Percentiles rank a stretch among this genome's conserved stretches.
Evolutionary conservation across 2,113 vertebrate genomes (phyloP).

Genomic region (Stegastes partitus): DNA sequence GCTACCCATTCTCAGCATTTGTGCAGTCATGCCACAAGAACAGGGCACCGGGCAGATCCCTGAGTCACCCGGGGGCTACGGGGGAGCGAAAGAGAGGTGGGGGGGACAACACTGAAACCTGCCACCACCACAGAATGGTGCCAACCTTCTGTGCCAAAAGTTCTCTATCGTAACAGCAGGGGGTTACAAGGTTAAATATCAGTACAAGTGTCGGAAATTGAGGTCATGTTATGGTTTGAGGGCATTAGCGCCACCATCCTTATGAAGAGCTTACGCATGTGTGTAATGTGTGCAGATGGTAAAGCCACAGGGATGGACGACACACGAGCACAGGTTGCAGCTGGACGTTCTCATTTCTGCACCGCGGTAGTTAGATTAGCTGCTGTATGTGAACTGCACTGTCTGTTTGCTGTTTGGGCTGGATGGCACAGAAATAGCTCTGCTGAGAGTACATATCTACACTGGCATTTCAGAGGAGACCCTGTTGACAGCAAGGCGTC

Average conservation of each 20-base stretch:
- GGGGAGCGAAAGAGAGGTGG: constrained; percentile 24
- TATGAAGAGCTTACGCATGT: constrained; percentile 25
- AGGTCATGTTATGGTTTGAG: constrained; percentile 47
- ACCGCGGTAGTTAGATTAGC: not conserved
- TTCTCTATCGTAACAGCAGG: constrained; percentile 1
- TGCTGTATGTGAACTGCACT: constrained; percentile 2
- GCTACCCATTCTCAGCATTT: constrained; percentile 75
- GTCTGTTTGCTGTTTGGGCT: constrained; percentile 10
- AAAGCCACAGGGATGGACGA: constrained; percentile 33
- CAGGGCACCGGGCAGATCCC: constrained; percentile 43
- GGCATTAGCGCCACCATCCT: constrained; percentile 10
- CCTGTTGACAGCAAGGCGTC: not conserved
- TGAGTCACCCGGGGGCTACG: constrained; percentile 48
- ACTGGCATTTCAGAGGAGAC: constrained; percentile 9
- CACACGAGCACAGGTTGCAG: constrained; percentile 34
- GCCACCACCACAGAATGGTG: constrained; percentile 46
- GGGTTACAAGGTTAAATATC: constrained; percentile 57
- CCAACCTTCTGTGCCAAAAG: constrained; percentile 55
- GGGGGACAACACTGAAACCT: constrained; percentile 44
- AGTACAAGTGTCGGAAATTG: constrained; percentile 35
- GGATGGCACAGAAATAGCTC: constrained; percentile 32
- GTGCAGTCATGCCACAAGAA: constrained; percentile 69
- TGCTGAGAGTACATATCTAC: constrained; percentile 10
- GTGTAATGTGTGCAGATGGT: constrained; percentile 57
- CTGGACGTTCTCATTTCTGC: constrained; percentile 33